Conservation (phyloP, 2,888 invertebrate species). For the Palloptera scutellata region DNA sequence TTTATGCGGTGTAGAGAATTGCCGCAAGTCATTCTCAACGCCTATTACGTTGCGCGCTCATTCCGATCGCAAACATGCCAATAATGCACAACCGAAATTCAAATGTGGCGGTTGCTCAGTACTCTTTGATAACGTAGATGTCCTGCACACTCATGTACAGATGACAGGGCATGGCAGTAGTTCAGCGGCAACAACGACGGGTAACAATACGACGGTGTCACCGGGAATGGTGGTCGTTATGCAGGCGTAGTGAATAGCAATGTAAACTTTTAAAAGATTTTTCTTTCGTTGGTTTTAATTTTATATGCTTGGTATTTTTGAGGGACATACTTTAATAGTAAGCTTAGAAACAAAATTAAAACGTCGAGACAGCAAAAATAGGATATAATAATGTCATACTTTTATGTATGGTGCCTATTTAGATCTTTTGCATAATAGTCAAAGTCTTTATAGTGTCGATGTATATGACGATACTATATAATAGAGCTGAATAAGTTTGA, state of each 20-base stretch:
- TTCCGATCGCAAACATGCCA: conserved; percentile 60
- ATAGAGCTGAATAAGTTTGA: too few relatives aligned
- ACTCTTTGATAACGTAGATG: conserved; percentile 69
- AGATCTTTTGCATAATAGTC: too few relatives aligned
- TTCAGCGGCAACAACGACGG: conserved; percentile 22
- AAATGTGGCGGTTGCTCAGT: conserved; percentile 69
- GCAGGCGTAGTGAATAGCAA: conserved; percentile 49
- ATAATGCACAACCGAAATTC: conserved; percentile 55
- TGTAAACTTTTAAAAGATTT: neutral
- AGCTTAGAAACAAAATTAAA: too few relatives aligned
- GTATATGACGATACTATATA: too few relatives aligned
- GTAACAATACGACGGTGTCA: conserved; percentile 41
- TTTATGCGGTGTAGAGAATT: conserved; percentile 63
- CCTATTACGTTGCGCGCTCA: conserved; percentile 58
- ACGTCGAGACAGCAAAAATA: too few relatives aligned
- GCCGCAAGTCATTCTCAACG: conserved; percentile 59
- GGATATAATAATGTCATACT: too few relatives aligned
- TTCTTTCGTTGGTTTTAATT: too few relatives aligned
- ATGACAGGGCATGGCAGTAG: conserved; percentile 55
- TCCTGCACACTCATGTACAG: conserved; percentile 66
- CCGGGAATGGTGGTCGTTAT: conserved; percentile 57
- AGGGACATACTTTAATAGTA: too few relatives aligned
- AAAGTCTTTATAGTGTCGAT: too few relatives aligned
- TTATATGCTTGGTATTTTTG: too few relatives aligned
- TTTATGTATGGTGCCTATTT: too few relatives aligned